phyloP scores from a whole-genome alignment of 2,888 invertebrate genomes.

The Sinodicranocentrus sp. region DNA sequence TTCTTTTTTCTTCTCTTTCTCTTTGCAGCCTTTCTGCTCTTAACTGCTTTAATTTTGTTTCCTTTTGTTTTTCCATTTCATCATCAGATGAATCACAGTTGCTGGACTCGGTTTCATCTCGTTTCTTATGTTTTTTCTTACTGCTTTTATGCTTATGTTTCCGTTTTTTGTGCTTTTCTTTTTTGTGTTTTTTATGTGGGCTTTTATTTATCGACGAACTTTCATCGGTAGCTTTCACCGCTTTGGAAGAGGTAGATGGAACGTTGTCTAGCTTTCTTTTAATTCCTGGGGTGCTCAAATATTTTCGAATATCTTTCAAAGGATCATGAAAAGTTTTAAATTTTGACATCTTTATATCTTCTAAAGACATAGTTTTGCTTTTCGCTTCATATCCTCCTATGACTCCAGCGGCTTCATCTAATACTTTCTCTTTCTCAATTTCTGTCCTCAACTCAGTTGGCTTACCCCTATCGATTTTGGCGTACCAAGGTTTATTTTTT shows the following conservation, averaged over 20 bases:
- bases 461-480: slow-evolving; percentile 67
- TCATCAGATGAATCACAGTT: slow-evolving; percentile 72
- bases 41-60: slow-evolving; percentile 83
- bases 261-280: slow-evolving; percentile 71
- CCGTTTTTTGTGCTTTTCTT: slow-evolving; percentile 77
- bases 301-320: slow-evolving; percentile 84
- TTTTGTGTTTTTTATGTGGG: slow-evolving; percentile 9
- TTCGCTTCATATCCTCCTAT: slow-evolving; percentile 37
- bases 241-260: background rate
- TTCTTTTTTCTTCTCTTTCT: slow-evolving; percentile 88
- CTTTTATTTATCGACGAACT: background rate
- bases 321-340: slow-evolving; percentile 87
- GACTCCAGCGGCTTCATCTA: slow-evolving; percentile 42
- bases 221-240: background rate
- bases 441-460: slow-evolving; percentile 71
- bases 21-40: slow-evolving; percentile 88
- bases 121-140: slow-evolving; percentile 78
- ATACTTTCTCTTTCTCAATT: slow-evolving; percentile 55
- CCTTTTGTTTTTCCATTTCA: slow-evolving; percentile 77
- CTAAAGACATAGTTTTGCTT: slow-evolving; percentile 77
- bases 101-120: slow-evolving; percentile 73
- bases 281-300: slow-evolving; percentile 78
- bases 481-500: slow-evolving; percentile 94
- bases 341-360: slow-evolving; percentile 80
- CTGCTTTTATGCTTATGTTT: slow-evolving; percentile 76